Conservation (phyloP, 2,113 vertebrate genomes). For the Saimiri boliviensis region DNA sequence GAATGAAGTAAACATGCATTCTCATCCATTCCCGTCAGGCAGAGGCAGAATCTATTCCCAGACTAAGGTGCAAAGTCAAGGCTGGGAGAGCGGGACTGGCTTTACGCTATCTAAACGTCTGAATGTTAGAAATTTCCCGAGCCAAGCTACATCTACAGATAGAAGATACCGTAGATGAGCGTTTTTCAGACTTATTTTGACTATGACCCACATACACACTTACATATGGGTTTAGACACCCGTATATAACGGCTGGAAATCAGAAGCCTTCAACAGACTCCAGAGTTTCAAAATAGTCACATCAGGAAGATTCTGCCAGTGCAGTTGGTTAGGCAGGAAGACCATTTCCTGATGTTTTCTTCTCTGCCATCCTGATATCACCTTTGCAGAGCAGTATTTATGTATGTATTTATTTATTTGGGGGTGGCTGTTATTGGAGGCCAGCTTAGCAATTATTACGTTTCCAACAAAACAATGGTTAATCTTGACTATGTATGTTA, state of each 20-base stretch:
- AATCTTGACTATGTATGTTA: not conserved
- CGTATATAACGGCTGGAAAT: not conserved
- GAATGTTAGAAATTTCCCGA: not conserved
- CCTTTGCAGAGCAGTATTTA: too few relatives aligned
- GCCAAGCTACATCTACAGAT: not conserved
- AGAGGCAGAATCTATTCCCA: not conserved
- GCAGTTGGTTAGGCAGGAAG: too few relatives aligned
- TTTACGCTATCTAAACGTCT: not conserved
- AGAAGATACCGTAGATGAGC: not conserved
- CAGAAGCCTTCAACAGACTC: too few relatives aligned
- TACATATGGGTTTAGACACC: not conserved
- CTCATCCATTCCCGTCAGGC: not conserved
- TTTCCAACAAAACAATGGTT: not conserved
- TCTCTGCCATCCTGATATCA: too few relatives aligned
- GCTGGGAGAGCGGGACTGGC: not conserved
- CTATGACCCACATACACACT: not conserved
- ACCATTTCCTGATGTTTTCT: too few relatives aligned
- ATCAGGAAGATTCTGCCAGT: too few relatives aligned
- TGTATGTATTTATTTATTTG: too few relatives aligned
- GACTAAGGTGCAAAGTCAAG: not conserved
- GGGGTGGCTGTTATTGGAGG: too few relatives aligned
- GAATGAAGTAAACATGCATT: conserved; percentile 8
- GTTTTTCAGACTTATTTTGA: not conserved
- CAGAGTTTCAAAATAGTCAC: too few relatives aligned
- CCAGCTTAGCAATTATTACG: not conserved